Base-by-base conservation (phyloP, 1,140 invertebrate genomes). In the Mactra quadrangularis region DNA sequence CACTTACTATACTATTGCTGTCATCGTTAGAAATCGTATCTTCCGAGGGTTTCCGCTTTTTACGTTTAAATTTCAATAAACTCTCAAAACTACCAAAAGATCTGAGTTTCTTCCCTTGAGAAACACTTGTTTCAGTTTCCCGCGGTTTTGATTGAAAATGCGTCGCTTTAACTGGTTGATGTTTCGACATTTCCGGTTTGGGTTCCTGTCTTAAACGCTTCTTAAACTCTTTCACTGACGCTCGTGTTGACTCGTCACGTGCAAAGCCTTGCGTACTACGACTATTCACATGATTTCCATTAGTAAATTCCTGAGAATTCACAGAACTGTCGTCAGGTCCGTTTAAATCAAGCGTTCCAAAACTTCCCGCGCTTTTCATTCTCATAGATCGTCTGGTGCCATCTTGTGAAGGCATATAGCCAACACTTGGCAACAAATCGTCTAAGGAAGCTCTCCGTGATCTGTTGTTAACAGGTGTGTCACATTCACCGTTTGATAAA, bases 71-170 rank as follows among this genome's bases (percentile, higher is more conserved):
- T 77, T 84, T 84, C 13, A 88, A 82, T 31, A 88, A 75, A 62
- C 84, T 88, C 17, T 88, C 87, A 47, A 88, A 78, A 78, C 87
- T 88, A 33, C 87, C 87, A 83, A 88, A 87, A 0, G 87, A 85
- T 29, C 74, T 77, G n/a, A 88, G 45, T 55, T 87, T 87, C 41
- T 85, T 72, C 22, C 82, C 82, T 31, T 64, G 70, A 6, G 68
- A 15, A 0, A 15, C 29, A 0, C 72, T n/a, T 19, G 64, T 35
- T 19, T 74, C 81, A 17, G 52, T 50, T 22, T 52, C 79, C 35
- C 15, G 22, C 13, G 35, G 29, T n/a, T 72, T 47, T 55, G 75
- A 57, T 45, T 84, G 55, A 57, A 87, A 87, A 82, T 89, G 85
- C 9, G 55, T 85, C 1, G 84, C 89, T 82, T 87, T 90, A 41